Conservation (phyloP, 2,113 vertebrate genomes). For the Epinephelus lanceolatus region DNA sequence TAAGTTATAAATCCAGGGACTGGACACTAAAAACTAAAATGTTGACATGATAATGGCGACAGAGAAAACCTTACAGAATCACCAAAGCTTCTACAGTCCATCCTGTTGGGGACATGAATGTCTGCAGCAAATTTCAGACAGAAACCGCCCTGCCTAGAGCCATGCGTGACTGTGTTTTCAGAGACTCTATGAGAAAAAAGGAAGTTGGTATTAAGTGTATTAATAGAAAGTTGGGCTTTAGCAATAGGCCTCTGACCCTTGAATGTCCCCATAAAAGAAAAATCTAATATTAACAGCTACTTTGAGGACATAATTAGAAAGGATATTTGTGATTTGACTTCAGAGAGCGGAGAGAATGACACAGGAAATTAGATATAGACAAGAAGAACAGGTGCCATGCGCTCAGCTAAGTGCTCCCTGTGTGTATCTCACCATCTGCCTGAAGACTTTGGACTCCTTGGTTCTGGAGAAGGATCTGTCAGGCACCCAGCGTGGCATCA, state of each 20-base stretch:
- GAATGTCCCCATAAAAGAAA: neutral
- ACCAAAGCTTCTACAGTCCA: neutral
- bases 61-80: neutral
- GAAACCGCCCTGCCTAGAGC: neutral
- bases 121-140: neutral
- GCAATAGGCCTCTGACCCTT: neutral
- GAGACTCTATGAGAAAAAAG: neutral
- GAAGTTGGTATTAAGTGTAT: neutral
- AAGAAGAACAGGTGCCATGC: conserved; percentile 8
- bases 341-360: neutral
- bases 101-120: neutral
- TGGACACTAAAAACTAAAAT: neutral
- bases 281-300: neutral
- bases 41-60: neutral
- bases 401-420: neutral
- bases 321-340: conserved; percentile 26
- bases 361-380: neutral
- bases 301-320: conserved; percentile 6
- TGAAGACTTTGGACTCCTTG: conserved; percentile 96
- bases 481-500: conserved; percentile 93
- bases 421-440: conserved; percentile 93
- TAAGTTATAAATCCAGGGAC: neutral
- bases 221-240: neutral
- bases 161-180: neutral
- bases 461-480: conserved; percentile 93